A percentile compares a stretch with the other conserved stretches of the same genome.
phyloP scores from a whole-genome alignment of 2,797 vertebrate species.

The Manis javanica region DNA sequence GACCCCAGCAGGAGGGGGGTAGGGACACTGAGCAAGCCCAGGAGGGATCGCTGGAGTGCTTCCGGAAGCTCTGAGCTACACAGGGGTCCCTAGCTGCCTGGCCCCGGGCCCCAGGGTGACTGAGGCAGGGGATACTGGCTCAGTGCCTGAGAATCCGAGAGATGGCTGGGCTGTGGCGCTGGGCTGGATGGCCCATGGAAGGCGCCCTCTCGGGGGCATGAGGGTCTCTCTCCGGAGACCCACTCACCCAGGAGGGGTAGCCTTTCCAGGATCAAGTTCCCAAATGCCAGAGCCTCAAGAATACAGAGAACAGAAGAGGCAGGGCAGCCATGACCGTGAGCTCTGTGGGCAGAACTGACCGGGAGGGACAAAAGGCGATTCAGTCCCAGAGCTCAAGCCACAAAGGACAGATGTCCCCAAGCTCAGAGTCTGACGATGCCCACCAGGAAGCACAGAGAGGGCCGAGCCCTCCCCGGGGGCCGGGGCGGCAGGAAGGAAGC shows the following conservation, averaged over 20 bases:
- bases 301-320: not conserved
- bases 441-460: not conserved
- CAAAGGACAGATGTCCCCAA: not conserved
- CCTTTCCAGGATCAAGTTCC: not conserved
- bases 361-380: not conserved
- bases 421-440: not conserved
- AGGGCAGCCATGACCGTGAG: not conserved
- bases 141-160: not conserved
- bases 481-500: not conserved
- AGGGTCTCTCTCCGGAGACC: not conserved
- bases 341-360: not conserved
- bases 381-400: not conserved
- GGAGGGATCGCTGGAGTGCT: not conserved
- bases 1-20: not conserved
- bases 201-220: not conserved
- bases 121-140: not conserved
- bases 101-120: not conserved
- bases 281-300: not conserved
- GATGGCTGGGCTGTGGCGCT: not conserved
- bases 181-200: too few species aligned
- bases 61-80: not conserved
- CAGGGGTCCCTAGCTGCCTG: too few species aligned
- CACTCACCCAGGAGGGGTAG: not conserved
- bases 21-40: not conserved
- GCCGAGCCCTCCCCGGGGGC: not conserved